Conservation (phyloP, 2,888 invertebrate genomes). For the Sinopyrophorus schimmeli region DNA sequence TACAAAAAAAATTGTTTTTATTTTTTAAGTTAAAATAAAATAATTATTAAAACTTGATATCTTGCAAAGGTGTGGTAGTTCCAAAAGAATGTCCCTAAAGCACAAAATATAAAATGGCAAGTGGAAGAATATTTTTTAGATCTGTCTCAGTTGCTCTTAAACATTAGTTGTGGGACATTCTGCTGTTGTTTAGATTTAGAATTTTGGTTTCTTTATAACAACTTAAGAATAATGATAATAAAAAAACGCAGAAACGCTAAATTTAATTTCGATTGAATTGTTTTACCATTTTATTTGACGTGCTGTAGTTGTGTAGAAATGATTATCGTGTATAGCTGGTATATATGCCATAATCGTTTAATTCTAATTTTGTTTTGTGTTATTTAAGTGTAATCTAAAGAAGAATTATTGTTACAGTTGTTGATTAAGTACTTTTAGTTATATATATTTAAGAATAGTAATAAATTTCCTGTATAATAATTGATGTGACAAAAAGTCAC, state of each 20-base stretch:
- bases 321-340: constrained; percentile 21
- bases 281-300: constrained; percentile 36
- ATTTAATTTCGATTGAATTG: too few species aligned
- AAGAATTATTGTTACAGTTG: constrained; percentile 19
- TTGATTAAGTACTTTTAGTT: constrained; percentile 20
- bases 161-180: constrained; percentile 9
- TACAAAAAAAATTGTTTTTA: too few species aligned
- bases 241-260: too few species aligned
- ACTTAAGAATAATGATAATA: too few species aligned
- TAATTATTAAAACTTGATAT: constrained; percentile 20
- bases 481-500: constrained; percentile 32
- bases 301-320: constrained; percentile 35
- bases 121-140: too few species aligned
- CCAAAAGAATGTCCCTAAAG: constrained; percentile 10
- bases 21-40: too few species aligned
- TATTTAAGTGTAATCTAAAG: constrained; percentile 14
- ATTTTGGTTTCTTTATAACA: constrained; percentile 35
- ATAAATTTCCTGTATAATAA: constrained; percentile 18
- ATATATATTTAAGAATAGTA: constrained; percentile 8
- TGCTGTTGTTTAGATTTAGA: constrained; percentile 22
- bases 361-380: constrained; percentile 7
- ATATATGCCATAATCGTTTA: constrained; percentile 16
- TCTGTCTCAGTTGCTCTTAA: background rate
- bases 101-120: constrained; percentile 11
- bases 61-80: constrained; percentile 14